Conservation (phyloP, 2,888 invertebrate genomes). For the Dryocosmus kuriphilus region DNA sequence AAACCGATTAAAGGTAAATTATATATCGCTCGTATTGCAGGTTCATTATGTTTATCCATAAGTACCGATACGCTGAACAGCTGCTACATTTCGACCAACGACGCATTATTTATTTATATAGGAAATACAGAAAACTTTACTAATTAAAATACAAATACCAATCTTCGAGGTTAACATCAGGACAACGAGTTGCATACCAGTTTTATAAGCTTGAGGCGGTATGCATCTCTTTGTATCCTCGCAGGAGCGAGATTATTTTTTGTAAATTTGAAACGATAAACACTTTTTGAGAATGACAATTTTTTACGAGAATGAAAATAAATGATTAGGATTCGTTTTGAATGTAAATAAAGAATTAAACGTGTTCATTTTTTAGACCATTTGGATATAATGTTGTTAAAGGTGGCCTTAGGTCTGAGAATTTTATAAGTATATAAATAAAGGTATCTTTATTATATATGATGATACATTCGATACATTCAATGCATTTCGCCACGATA, state of each 20-base stretch:
- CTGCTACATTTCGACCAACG: not conserved
- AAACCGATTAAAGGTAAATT: constrained; percentile 50
- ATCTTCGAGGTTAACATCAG: constrained; percentile 8
- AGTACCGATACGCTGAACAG: constrained; percentile 5
- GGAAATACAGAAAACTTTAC: constrained; percentile 39
- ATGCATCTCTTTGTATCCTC: constrained; percentile 1
- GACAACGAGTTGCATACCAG: not conserved
- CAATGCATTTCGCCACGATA: no score
- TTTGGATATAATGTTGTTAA: no score
- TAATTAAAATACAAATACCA: constrained; percentile 42
- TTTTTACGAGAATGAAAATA: not conserved
- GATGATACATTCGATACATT: no score
- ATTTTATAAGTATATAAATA: no score
- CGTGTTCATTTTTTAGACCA: no score
- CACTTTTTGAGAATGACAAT: not conserved
- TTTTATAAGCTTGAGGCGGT: constrained; percentile 15
- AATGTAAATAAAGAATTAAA: no score
- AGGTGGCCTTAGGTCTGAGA: no score
- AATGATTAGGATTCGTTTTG: no score
- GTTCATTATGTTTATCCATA: constrained; percentile 43
- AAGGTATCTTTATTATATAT: no score
- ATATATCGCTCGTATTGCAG: constrained; percentile 42
- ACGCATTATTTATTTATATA: constrained; percentile 3
- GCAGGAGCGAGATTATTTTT: constrained; percentile 23
- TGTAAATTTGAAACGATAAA: not conserved